Base-by-base conservation (phyloP, 2,113 vertebrate species). In the Lophura nycthemera region DNA sequence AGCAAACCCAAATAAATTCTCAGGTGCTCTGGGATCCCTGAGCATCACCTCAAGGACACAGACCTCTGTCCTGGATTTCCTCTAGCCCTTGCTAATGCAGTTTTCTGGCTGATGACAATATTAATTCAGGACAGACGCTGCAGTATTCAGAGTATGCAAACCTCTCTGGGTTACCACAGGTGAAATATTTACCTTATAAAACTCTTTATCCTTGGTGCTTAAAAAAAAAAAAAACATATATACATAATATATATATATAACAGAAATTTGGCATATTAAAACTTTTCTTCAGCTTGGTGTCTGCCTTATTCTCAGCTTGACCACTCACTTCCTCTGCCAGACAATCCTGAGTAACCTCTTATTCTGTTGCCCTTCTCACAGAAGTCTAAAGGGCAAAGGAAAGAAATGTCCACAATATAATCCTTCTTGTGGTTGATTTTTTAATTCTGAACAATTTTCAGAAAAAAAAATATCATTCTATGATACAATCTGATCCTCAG, bases 21-120 rank as follows among this genome's bases (percentile, higher is more conserved):
- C 67, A 72, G 30, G 74, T 81, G 42, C 78, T 84, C 70, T 64
- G 78, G 87, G 66, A 42, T 93, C 34, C 47, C 61, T 61, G 78
- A n/a, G 42, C 80, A 70, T 57, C 42, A 42, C 42, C 47, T 64
- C 82, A 91, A 75, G 82, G 61, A 64, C 82, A 50, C 19, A 16
- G 47, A 64, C 5, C 32, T 69, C 10, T 83, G 85, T 63, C n/a
- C 38, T 3, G 0, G 42, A 56, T 70, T 76, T n/a, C 47, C 0
- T 0, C 13, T 42, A 78, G 36, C 15, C 52, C 47, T 79, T 0
- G 0, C 19, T 85, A 32, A 4, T 1, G 6, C 38, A 56, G 42
- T 82, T 92, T 93, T 85, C 43, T 19, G 89, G 29, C 25, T 1
- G 0, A 66, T 72, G 34, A 15, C 0, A 2, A 3, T 0, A 1